These are phyloP conservation scores for Ctenosaura bakeri DNA, from an alignment of 2,797 vertebrate genomes.

Conservation along the genomic window DNA sequence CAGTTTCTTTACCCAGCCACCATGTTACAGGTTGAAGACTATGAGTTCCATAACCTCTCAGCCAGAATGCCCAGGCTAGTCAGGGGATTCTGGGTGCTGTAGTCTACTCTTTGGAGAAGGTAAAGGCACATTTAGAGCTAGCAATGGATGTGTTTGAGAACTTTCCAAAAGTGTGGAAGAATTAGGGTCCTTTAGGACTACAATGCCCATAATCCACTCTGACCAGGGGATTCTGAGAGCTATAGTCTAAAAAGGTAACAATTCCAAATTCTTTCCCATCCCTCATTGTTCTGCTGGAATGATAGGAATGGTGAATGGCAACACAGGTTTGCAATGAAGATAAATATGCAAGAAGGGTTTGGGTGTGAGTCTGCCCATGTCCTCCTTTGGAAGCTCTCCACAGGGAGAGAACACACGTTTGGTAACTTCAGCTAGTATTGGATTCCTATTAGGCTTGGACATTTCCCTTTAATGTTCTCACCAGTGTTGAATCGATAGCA, in stretches of 20 bases:
- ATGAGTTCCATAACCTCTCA: not conserved
- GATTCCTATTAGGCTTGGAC: conserved; percentile 13
- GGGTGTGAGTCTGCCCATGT: not conserved
- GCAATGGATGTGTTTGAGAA: too few relatives aligned
- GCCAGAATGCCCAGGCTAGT: not conserved
- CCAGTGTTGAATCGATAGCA: not conserved
- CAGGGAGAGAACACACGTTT: not conserved
- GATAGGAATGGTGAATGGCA: not conserved
- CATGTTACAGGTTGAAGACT: not conserved
- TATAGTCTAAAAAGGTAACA: not conserved
- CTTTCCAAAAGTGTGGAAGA: too few relatives aligned
- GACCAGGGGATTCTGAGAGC: not conserved
- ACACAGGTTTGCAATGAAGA: not conserved
- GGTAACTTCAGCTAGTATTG: not conserved
- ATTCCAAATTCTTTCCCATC: too few relatives aligned
- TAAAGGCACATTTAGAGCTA: too few relatives aligned
- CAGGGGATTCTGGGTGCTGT: too few relatives aligned
- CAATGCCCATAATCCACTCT: too few relatives aligned
- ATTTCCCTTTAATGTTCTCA: conserved; percentile 6
- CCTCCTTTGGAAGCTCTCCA: not conserved
- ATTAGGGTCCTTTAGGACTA: too few relatives aligned
- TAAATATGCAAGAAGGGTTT: not conserved
- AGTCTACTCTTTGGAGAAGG: too few relatives aligned
- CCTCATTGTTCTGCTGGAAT: too few relatives aligned
- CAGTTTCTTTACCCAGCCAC: not conserved